A percentile compares a stretch with the other conserved stretches of the same genome.
Evolutionary conservation across 2,888 invertebrate genomes (phyloP).

Genomic region (Pimpla rufipes): DNA sequence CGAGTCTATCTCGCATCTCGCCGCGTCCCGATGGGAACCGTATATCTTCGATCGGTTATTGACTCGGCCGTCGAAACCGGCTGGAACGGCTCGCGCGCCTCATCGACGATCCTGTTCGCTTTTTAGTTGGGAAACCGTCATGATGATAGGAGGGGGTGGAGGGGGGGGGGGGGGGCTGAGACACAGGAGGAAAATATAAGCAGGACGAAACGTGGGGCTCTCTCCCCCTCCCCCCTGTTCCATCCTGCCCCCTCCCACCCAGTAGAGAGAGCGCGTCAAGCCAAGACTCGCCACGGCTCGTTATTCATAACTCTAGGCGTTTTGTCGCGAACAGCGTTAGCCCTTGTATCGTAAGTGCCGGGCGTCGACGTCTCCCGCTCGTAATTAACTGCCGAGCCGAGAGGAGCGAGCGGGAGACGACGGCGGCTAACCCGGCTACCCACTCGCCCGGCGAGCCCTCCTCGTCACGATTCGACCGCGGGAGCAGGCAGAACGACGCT

Average conservation of each 20-base stretch:
- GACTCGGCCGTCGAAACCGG: constrained; percentile 57
- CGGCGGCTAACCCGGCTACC: constrained; percentile 49
- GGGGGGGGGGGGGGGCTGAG: constrained; percentile 32
- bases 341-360: constrained; percentile 77
- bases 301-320: constrained; percentile 70
- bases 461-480: constrained; percentile 63
- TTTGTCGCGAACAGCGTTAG: constrained; percentile 77
- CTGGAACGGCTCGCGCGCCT: constrained; percentile 17
- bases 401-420: neutral
- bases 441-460: constrained; percentile 57
- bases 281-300: constrained; percentile 68
- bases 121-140: constrained; percentile 42
- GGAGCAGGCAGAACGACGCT: constrained; percentile 16
- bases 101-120: constrained; percentile 23
- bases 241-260: too few relatives aligned
- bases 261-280: constrained; percentile 39
- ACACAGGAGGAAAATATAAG: constrained; percentile 35
- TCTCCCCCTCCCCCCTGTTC: too few relatives aligned
- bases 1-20: constrained; percentile 40
- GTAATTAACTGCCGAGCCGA: constrained; percentile 71
- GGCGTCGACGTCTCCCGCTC: constrained; percentile 70
- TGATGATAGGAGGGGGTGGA: too few relatives aligned
- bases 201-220: constrained; percentile 28
- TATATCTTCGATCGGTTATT: constrained; percentile 62
- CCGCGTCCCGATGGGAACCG: constrained; percentile 55